phyloP scores from a whole-genome alignment of 2,797 vertebrate species.

The Ptychobarbus kaznakovi region DNA sequence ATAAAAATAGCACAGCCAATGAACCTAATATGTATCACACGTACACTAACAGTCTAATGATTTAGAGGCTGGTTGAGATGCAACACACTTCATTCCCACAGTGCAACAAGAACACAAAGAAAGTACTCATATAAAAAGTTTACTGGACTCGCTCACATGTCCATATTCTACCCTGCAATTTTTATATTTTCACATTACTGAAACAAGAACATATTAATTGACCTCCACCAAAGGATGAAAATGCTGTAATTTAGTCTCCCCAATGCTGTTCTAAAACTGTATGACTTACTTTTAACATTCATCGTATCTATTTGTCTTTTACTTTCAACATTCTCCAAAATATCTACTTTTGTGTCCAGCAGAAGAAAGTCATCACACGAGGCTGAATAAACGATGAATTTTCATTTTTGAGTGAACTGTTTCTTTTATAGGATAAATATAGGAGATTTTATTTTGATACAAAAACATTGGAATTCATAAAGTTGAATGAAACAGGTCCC shows the following conservation, averaged over 20 bases:
- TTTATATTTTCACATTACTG: neutral
- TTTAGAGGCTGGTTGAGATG: neutral
- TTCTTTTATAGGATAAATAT: neutral
- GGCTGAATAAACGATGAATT: neutral
- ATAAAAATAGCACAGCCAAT: constrained; percentile 61
- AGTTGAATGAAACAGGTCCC: neutral
- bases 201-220: constrained; percentile 10
- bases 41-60: constrained; percentile 7
- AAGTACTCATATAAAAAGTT: neutral
- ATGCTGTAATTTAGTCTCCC: neutral
- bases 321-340: neutral
- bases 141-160: neutral
- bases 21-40: constrained; percentile 51
- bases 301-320: no score
- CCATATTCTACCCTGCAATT: neutral
- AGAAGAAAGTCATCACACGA: neutral
- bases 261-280: neutral
- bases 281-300: neutral
- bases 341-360: neutral
- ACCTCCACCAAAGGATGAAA: neutral
- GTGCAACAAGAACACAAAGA: constrained; percentile 1
- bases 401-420: neutral
- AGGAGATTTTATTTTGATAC: neutral
- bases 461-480: neutral
- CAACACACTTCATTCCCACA: neutral